Evolutionary conservation across 2,888 invertebrate genomes (phyloP).

Genomic region (Sipunculus nudus): DNA sequence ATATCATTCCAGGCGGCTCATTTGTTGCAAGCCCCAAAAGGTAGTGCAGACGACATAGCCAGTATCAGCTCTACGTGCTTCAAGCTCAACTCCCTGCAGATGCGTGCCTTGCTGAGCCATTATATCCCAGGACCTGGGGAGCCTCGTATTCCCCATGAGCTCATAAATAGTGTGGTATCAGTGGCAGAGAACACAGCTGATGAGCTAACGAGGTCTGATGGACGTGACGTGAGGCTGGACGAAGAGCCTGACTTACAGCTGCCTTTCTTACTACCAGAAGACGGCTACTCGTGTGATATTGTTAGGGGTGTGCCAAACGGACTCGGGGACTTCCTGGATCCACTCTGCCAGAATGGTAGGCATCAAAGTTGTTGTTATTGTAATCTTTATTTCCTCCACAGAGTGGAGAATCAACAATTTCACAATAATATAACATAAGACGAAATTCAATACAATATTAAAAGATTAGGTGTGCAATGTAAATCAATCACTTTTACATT

Average conservation of each 20-base stretch:
- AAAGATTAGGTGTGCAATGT: too few species aligned
- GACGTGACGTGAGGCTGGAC: slow-evolving; percentile 81
- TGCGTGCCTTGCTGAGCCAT: slow-evolving; percentile 84
- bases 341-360: slow-evolving; percentile 44
- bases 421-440: too few species aligned
- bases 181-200: slow-evolving; percentile 74
- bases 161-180: slow-evolving; percentile 67
- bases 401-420: too few species aligned
- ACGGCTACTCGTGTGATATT: slow-evolving; percentile 97
- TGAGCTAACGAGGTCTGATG: slow-evolving; percentile 74
- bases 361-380: too few species aligned
- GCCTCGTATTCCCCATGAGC: slow-evolving; percentile 72
- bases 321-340: slow-evolving; percentile 61
- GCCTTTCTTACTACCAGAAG: slow-evolving; percentile 93
- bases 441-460: too few species aligned
- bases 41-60: slow-evolving; percentile 86
- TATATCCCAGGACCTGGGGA: slow-evolving; percentile 76
- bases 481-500: too few species aligned
- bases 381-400: too few species aligned
- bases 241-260: slow-evolving; percentile 86
- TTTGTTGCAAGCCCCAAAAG: slow-evolving; percentile 82
- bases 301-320: slow-evolving; percentile 88
- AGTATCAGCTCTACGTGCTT: slow-evolving; percentile 92
- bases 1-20: slow-evolving; percentile 79
- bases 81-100: slow-evolving; percentile 94